Base-by-base conservation (phyloP, 1,140 invertebrate species). In the Adoxophyes honmai region DNA sequence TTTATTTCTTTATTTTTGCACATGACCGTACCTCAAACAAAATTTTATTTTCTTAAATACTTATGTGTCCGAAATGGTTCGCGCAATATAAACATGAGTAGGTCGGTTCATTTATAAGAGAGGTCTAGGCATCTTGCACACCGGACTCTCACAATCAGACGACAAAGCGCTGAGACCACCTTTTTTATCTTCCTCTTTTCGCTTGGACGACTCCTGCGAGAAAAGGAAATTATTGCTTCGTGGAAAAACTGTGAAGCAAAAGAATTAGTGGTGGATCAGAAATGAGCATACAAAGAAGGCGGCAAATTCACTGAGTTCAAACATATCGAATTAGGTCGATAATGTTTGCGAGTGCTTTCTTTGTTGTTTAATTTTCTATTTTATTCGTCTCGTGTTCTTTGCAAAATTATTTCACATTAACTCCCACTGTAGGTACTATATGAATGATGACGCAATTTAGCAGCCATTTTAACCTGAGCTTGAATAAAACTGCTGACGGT, bases 101-200 rank as follows among this genome's bases (percentile, higher is more conserved):
- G 4, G 33, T 34, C 4, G 34, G 34, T 36, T 36, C 34, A 8
- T 21, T 44, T 28, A 44, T 44, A 8, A 44, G 16, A n/a, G 16
- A 44, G 9, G 9, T 44, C 18, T 44, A 44, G 10, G 39, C 39
- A 39, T 57, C 10, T 48, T 57, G 53, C 38, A 57, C 48, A 53
- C 54, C 55, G 51, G 33, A 52, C 51, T 57, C 48, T 48, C 38
- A 37, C 55, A 38, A 39, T 13, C 28, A 52, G 52, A 54, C 52
- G 66, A 66, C 66, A 69, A 68, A 76, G 68, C 66, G 73, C 73
- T 70, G 71, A 76, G 58, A 68, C 70, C 66, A 73, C 68, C 67
- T 78, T 77, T 78, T 78, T 78, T 78, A 78, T 81, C 75, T 76
- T 68, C 48, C 67, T 68, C 66, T 70, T 81, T 78, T 76, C 78